Conservation (phyloP, 2,113 vertebrate genomes). For the Onychostoma macrolepis region DNA sequence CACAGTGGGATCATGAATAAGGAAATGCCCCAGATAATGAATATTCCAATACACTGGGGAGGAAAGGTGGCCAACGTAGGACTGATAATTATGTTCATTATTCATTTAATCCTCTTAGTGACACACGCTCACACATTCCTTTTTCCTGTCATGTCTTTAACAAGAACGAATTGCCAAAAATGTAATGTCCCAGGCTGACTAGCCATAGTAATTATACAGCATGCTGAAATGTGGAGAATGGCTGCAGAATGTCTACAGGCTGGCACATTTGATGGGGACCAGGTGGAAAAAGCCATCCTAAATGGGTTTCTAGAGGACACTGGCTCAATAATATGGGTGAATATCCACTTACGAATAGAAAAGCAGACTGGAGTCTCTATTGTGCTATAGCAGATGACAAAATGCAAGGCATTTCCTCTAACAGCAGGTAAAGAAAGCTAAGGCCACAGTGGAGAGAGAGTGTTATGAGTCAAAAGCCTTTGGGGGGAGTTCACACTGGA, state of each 20-base stretch:
- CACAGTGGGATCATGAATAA: conserved; percentile 51
- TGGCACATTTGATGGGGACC: conserved; percentile 40
- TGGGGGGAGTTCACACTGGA: not conserved
- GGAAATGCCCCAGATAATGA: conserved; percentile 45
- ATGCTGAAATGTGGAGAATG: conserved; percentile 38
- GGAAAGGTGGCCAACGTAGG: conserved; percentile 28
- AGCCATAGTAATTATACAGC: conserved; percentile 37
- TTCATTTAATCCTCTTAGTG: conserved; percentile 52
- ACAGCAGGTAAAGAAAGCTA: not conserved
- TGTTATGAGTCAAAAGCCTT: not conserved
- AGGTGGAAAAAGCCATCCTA: conserved; percentile 43
- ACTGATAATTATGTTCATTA: conserved; percentile 58
- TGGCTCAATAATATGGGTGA: conserved; percentile 41
- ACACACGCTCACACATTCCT: conserved; percentile 20
- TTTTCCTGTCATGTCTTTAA: conserved; percentile 39
- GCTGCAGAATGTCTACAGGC: conserved; percentile 35
- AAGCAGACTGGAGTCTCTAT: conserved; percentile 13
- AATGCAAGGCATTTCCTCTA: conserved; percentile 10
- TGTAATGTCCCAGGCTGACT: conserved; percentile 40
- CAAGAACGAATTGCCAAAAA: conserved; percentile 19
- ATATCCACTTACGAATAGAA: conserved; percentile 43
- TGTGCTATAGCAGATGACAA: not conserved
- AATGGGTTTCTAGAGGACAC: conserved; percentile 29
- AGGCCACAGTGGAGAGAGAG: not conserved
- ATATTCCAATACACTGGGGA: conserved; percentile 44